These are phyloP conservation scores for Procambarus virginalis DNA, from an alignment of 1,140 invertebrate genomes.

Conservation along the genomic window DNA sequence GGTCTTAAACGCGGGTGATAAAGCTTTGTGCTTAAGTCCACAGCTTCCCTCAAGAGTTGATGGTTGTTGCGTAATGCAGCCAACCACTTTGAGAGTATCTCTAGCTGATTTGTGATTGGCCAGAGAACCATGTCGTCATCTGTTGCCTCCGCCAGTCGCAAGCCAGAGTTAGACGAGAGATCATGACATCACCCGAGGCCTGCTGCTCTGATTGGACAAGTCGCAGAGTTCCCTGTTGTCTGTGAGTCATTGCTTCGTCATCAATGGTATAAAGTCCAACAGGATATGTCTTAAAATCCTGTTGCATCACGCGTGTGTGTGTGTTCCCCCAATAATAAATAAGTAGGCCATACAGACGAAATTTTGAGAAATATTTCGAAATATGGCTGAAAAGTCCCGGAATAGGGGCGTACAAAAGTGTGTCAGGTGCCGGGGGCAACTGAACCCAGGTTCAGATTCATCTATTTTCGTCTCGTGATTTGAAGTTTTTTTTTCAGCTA, in stretches of 20 bases:
- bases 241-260: neutral
- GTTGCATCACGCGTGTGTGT: conserved; percentile 9
- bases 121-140: conserved; percentile 10
- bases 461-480: conserved; percentile 2
- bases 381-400: neutral
- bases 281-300: neutral
- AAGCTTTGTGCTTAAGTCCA: conserved; percentile 9
- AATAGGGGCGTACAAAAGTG: neutral
- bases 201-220: neutral
- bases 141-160: conserved; percentile 1
- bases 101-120: conserved; percentile 2
- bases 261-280: neutral
- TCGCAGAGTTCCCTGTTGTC: neutral
- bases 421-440: neutral
- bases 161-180: neutral
- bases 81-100: conserved; percentile 24
- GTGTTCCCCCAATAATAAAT: neutral
- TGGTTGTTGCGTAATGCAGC: conserved; percentile 26
- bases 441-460: neutral
- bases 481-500: neutral
- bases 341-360: neutral
- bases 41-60: conserved; percentile 21
- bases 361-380: neutral
- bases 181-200: neutral
- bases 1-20: neutral